Base-by-base conservation (phyloP, 2,888 invertebrate species). In the Cheiracanthium punctorium region DNA sequence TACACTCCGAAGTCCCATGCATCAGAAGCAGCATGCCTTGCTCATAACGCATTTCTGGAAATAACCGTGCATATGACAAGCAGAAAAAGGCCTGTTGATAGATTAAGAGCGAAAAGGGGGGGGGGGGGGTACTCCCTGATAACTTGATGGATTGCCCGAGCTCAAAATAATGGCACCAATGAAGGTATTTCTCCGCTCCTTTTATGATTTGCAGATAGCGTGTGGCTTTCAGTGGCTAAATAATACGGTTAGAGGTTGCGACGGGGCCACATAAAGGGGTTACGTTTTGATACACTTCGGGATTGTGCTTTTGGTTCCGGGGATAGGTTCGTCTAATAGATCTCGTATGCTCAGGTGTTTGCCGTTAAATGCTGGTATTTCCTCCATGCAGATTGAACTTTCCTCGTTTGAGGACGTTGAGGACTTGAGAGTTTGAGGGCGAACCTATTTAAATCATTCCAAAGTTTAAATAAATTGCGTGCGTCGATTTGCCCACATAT, bases 11-110 rank as follows among this genome's bases (percentile, higher is more conserved):
- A 17, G 58, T 58, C 58, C n/a, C 58, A 58, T 58, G 58, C 58
- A 58, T 58, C 58, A 58, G 24, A 58, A 58, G 58, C n/a, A 17
- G 12, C 4, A 24, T 24, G 24, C 20, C 58, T 58, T 58, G 5
- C 20, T 58, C 58, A 24, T 58, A 58, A 58, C 58, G 58, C n/a
- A 58, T n/a, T 73, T 32, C 33, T 10, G 30, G 28, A 33, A 58
- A n/a, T n/a, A 64, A 32, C 32, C 33, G 32, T 77, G 82, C 71
- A 71, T 82, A 72, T 82, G 82, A 82, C 82, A 82, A 77, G 77
- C 77, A 77, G 65, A 82, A 82, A 82, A 82, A 70, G n/a, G 82
- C 77, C 33, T 82, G 82, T 82, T 82, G 82, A 82, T 82, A 77
- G 82, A 82, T 82, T 77, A 77, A 82, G 82, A 82, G 77, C 64